Evolutionary conservation across 2,113 vertebrate genomes (phyloP).

Genomic region (Nycticryphes semicollaris): DNA sequence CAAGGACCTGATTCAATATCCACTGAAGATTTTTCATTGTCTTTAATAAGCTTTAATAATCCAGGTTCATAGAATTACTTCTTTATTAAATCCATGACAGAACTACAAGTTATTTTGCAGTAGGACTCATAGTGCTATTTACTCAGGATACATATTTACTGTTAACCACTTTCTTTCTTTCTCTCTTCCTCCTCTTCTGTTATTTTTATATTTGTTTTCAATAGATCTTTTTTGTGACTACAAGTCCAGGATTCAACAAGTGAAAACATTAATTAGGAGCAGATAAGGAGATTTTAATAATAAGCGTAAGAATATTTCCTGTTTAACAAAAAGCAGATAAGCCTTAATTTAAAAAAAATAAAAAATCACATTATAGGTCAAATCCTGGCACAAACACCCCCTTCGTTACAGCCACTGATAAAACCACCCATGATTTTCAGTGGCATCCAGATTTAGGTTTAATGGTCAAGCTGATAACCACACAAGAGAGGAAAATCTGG

Average conservation of each 20-base stretch:
- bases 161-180: background rate
- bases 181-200: background rate
- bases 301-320: background rate
- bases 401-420: background rate
- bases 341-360: background rate
- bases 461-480: background rate
- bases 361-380: background rate
- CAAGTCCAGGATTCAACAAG: background rate
- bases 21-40: background rate
- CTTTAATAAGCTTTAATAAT: conserved; percentile 23
- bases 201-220: background rate
- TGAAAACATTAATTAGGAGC: background rate
- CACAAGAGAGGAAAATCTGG: background rate
- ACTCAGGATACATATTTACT: background rate
- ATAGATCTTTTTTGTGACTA: background rate
- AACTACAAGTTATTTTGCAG: background rate
- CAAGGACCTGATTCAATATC: background rate
- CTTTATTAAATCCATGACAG: conserved; percentile 24
- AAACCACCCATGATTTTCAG: background rate
- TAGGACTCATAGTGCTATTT: background rate
- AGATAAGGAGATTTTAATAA: background rate
- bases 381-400: background rate
- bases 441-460: background rate
- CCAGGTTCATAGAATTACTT: background rate
- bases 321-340: background rate